Evolutionary conservation across 1,140 invertebrate genomes (phyloP).

Genomic region (Zaprionus vittiger): DNA sequence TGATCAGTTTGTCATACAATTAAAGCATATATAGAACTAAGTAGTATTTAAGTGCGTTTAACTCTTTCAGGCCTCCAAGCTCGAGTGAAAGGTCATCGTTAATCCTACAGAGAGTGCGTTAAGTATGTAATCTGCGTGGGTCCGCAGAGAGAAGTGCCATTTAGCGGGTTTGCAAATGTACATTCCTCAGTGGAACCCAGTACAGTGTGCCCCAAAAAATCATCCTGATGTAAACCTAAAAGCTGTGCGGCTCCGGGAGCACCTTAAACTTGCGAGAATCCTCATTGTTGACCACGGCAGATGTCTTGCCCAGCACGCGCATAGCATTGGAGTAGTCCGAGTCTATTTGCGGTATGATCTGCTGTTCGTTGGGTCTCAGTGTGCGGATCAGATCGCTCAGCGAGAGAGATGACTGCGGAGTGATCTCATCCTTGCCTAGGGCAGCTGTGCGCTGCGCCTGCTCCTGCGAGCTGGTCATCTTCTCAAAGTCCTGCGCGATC

Average conservation of each 20-base stretch:
- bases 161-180: conserved; percentile 57
- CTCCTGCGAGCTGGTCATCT: conserved; percentile 73
- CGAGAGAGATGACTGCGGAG: conserved; percentile 79
- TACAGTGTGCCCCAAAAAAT: conserved; percentile 5
- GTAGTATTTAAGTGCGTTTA: conserved; percentile 48
- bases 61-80: conserved; percentile 41
- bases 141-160: conserved; percentile 79
- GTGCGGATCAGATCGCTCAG: conserved; percentile 83
- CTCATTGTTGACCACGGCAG: conserved; percentile 63
- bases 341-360: conserved; percentile 83
- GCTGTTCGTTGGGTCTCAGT: conserved; percentile 81
- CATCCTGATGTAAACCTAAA: conserved; percentile 12
- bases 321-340: conserved; percentile 84
- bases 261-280: conserved; percentile 53
- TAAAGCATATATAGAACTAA: conserved; percentile 69
- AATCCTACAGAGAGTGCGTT: conserved; percentile 32
- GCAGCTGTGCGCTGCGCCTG: conserved; percentile 42
- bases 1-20: conserved; percentile 79
- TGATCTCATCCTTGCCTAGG: conserved; percentile 66
- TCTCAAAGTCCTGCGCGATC: conserved; percentile 83
- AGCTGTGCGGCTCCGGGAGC: conserved; percentile 44
- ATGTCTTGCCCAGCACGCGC: conserved; percentile 83
- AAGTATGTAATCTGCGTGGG: conserved; percentile 25
- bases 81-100: conserved; percentile 27
- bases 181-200: conserved; percentile 77